phyloP scores from a whole-genome alignment of 1,140 invertebrate genomes.

The Platyura marginata region DNA sequence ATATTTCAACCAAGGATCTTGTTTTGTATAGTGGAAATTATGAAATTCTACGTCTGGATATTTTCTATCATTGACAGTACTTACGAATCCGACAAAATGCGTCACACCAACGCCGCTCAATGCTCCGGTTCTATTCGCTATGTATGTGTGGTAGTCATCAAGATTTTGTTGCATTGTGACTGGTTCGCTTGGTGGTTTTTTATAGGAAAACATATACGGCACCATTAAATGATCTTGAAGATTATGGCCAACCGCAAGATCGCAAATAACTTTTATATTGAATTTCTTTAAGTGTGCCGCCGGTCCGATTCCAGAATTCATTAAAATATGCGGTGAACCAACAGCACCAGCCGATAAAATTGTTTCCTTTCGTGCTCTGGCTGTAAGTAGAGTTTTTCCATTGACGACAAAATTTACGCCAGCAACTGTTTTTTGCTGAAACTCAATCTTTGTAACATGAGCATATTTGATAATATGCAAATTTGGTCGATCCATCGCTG shows the following conservation, averaged over 20 bases:
- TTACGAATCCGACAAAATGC: conserved; percentile 24
- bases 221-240: conserved; percentile 71
- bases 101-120: conserved; percentile 17
- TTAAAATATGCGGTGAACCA: conserved; percentile 69
- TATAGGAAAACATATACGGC: conserved; percentile 21
- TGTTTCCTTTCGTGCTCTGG: conserved; percentile 54
- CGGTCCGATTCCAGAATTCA: conserved; percentile 75
- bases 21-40: conserved; percentile 11
- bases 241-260: conserved; percentile 58
- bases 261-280: conserved; percentile 42
- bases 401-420: conserved; percentile 60
- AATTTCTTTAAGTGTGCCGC: conserved; percentile 45
- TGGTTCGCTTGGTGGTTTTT: conserved; percentile 18
- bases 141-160: no score
- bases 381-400: conserved; percentile 34
- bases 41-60: conserved; percentile 24
- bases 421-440: conserved; percentile 41
- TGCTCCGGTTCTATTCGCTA: conserved; percentile 19
- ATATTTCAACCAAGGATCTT: neutral
- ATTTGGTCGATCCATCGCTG: conserved; percentile 46
- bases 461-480: conserved; percentile 49
- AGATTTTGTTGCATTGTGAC: conserved; percentile 20
- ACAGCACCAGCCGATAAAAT: no score
- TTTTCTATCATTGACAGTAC: conserved; percentile 13
- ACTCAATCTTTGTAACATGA: conserved; percentile 39